Percentiles rank a stretch among this genome's conserved stretches.
Conservation (phyloP, 2,797 vertebrate species). For the Poeciliopsis paucimaculata region DNA sequence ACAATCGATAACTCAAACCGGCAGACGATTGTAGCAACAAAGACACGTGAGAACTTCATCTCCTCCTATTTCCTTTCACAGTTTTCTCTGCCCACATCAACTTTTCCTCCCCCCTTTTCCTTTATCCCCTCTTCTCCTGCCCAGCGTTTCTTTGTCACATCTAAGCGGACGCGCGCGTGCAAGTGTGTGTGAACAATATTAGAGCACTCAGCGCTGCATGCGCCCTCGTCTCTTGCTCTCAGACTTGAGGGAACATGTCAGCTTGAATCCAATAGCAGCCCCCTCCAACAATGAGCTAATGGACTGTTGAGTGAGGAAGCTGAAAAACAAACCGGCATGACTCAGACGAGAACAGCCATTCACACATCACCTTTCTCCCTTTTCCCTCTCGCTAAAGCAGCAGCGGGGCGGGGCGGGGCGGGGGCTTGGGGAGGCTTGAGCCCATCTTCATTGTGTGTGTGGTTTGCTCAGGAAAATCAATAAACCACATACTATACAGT, state of each 20-base stretch:
- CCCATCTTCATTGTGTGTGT: constrained; percentile 36
- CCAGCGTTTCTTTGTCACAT: constrained; percentile 33
- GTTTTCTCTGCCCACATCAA: constrained; percentile 16
- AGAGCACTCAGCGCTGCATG: constrained; percentile 71
- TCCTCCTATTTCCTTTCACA: constrained; percentile 20
- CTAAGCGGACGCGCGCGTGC: constrained; percentile 22
- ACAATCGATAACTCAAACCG: constrained; percentile 41
- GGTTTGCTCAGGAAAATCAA: constrained; percentile 57
- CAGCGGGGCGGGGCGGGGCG: constrained; percentile 6
- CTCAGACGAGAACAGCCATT: constrained; percentile 73
- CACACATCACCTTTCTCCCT: constrained; percentile 68
- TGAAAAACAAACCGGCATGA: constrained; percentile 76
- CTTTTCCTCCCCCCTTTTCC: constrained; percentile 13
- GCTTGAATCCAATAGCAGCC: constrained; percentile 75
- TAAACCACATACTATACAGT: constrained; percentile 52
- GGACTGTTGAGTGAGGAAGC: constrained; percentile 75
- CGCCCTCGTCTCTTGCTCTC: constrained; percentile 69
- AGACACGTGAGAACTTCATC: constrained; percentile 17
- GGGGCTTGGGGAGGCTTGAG: constrained; percentile 22
- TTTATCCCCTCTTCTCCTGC: constrained; percentile 23
- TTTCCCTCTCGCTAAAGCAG: constrained; percentile 35
- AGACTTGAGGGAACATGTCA: constrained; percentile 76
- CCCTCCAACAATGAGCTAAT: constrained; percentile 75
- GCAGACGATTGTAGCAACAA: constrained; percentile 28
- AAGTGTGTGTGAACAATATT: constrained; percentile 49